A percentile compares a stretch with the other conserved stretches of the same genome.
Conservation (phyloP, 1,140 invertebrate genomes). For the Nebria ingens region DNA sequence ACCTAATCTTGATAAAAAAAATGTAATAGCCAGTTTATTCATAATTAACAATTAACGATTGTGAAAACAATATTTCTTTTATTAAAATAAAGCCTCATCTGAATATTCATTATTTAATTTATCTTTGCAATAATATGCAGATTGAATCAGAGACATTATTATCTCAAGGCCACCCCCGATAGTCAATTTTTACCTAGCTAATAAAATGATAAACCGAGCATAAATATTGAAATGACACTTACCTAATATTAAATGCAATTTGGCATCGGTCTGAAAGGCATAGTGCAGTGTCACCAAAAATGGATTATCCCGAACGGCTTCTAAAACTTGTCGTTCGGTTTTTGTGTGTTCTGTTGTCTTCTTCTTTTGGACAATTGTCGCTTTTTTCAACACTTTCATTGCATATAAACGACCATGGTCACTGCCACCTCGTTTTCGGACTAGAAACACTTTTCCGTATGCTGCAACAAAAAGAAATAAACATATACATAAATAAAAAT, state of each 20-base stretch:
- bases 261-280: constrained; percentile 87
- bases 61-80: too few relatives aligned
- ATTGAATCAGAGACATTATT: too few relatives aligned
- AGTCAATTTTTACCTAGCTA: too few relatives aligned
- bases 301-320: constrained; percentile 77
- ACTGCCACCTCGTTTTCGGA: constrained; percentile 66
- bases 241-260: constrained; percentile 88
- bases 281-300: constrained; percentile 90
- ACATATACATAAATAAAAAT: too few relatives aligned
- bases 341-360: constrained; percentile 91
- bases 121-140: too few relatives aligned
- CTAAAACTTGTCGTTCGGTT: constrained; percentile 81
- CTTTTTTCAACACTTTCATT: constrained; percentile 90
- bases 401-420: constrained; percentile 81
- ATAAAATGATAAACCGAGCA: not conserved
- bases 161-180: too few relatives aligned
- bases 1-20: too few relatives aligned
- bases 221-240: constrained; percentile 31
- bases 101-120: too few relatives aligned
- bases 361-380: constrained; percentile 80
- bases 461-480: constrained; percentile 56
- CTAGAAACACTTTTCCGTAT: constrained; percentile 89
- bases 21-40: too few relatives aligned
- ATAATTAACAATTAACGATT: too few relatives aligned
- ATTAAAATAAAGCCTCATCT: too few relatives aligned